Conservation (phyloP, 2,888 invertebrate genomes). For the Conus canariensis region DNA sequence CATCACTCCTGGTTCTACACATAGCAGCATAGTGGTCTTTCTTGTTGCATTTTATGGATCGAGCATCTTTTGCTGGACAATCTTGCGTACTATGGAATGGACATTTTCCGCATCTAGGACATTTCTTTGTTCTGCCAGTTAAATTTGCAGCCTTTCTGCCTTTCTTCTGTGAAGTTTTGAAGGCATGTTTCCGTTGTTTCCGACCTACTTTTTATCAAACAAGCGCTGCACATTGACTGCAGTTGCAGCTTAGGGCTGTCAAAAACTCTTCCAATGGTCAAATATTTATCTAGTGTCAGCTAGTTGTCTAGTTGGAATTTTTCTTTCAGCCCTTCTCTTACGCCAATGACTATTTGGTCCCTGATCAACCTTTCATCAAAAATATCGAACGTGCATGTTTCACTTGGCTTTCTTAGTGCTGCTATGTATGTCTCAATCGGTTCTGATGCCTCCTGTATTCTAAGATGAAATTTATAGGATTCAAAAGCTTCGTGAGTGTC, state of each 20-base stretch:
- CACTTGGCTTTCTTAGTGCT: no score
- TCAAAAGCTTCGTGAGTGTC: no score
- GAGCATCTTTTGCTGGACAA: constrained; percentile 27
- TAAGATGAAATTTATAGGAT: no score
- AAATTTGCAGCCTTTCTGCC: background rate
- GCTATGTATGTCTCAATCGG: no score
- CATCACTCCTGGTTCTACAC: constrained; percentile 2
- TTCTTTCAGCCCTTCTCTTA: background rate
- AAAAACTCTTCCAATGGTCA: background rate
- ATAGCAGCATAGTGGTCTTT: constrained; percentile 14
- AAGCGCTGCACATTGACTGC: background rate
- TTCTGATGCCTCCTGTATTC: no score
- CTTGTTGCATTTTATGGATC: constrained; percentile 28
- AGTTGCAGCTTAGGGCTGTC: background rate
- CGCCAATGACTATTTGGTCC: background rate
- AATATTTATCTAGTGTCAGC: background rate
- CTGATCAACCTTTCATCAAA: background rate
- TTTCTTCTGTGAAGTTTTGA: background rate
- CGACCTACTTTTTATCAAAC: background rate
- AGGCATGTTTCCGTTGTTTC: background rate
- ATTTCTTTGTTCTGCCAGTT: background rate
- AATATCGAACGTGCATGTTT: background rate
- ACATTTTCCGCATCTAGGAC: background rate
- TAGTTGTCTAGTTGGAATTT: background rate
- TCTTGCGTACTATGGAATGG: constrained; percentile 7